phyloP scores from a whole-genome alignment of 2,888 invertebrate genomes.

The Protonemura montana region DNA sequence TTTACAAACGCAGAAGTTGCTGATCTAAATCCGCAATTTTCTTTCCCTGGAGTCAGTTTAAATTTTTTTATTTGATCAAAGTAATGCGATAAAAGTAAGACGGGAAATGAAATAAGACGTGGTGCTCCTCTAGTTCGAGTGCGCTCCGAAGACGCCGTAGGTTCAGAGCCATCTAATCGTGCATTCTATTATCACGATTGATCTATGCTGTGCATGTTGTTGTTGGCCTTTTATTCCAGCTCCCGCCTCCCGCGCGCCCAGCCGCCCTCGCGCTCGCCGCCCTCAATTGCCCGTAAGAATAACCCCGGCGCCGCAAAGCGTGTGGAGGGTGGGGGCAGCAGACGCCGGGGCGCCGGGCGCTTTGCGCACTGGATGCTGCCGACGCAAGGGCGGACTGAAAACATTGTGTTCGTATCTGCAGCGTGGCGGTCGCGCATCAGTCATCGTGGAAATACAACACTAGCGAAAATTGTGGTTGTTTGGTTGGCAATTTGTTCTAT shows the following conservation, averaged over 20 bases:
- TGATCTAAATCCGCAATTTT: too few species aligned
- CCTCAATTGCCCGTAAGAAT: slow-evolving; percentile 26
- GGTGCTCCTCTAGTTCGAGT: neutral
- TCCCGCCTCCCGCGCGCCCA: neutral
- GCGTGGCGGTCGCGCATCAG: neutral
- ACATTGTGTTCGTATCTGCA: neutral
- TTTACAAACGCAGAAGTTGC: too few species aligned
- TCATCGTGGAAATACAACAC: too few species aligned
- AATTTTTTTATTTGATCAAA: too few species aligned
- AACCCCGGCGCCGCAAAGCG: slow-evolving; percentile 16
- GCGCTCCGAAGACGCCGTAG: neutral
- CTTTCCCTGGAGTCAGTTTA: too few species aligned
- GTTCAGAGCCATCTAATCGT: neutral
- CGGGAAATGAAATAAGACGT: neutral
- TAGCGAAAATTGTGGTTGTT: too few species aligned
- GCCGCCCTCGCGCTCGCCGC: neutral
- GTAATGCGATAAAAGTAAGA: neutral
- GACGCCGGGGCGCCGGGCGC: slow-evolving; percentile 16
- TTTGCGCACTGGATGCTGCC: slow-evolving; percentile 27
- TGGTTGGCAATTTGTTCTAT: neutral
- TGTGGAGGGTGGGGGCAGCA: neutral
- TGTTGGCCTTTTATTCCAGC: neutral
- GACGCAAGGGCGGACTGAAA: neutral
- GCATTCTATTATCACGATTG: slow-evolving; percentile 7
- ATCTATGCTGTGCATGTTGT: neutral